Conservation (phyloP, 2,797 vertebrate species). For the Strix occidentalis region DNA sequence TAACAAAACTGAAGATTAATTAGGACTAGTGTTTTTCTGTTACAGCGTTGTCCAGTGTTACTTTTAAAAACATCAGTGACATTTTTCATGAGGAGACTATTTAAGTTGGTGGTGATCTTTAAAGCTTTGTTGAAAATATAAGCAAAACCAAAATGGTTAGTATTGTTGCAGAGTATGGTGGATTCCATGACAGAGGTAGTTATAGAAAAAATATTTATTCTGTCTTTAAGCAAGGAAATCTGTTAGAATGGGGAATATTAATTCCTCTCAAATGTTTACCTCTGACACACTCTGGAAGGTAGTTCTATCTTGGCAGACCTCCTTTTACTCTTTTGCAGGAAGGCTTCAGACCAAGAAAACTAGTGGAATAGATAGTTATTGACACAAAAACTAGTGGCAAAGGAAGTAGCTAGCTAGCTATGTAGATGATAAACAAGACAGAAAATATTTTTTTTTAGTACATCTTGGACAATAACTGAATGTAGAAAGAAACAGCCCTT, state of each 20-base stretch:
- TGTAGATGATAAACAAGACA: neutral
- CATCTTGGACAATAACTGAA: neutral
- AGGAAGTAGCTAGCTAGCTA: neutral
- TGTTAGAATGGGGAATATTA: neutral
- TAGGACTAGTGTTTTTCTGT: neutral
- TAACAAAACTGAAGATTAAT: neutral
- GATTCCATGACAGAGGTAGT: neutral
- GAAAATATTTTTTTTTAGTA: neutral
- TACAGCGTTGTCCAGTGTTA: neutral
- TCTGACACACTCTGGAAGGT: neutral
- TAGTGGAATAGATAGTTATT: neutral
- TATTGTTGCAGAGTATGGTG: neutral
- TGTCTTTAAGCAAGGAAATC: neutral
- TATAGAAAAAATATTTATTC: neutral
- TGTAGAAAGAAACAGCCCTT: neutral
- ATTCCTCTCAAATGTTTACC: neutral
- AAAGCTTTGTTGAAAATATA: neutral
- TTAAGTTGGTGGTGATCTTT: neutral
- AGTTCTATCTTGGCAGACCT: neutral
- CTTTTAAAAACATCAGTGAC: neutral
- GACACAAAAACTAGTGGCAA: neutral
- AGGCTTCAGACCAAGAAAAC: neutral
- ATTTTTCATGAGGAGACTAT: neutral
- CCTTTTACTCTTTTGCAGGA: neutral
- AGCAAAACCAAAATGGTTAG: neutral